Percentiles rank a stretch among this genome's conserved stretches.
Evolutionary conservation across 2,888 invertebrate species (phyloP).

Genomic region (Scaptomyza flava): DNA sequence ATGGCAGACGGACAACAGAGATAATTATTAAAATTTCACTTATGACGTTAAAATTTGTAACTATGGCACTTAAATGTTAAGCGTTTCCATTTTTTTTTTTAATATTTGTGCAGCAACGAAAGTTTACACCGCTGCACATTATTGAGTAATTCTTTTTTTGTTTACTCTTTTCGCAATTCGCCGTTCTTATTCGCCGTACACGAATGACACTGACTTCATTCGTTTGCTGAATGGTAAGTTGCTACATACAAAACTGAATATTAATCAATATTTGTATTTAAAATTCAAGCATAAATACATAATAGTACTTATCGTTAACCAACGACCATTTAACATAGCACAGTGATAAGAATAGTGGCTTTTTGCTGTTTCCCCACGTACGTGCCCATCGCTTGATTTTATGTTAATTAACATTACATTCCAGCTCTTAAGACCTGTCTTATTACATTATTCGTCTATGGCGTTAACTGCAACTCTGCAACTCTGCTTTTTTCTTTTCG

Average conservation of each 20-base stretch:
- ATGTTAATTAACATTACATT: no score
- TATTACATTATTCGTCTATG: no score
- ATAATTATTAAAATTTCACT: conserved; percentile 34
- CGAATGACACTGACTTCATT: not conserved
- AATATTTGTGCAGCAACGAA: not conserved
- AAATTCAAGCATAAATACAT: no score
- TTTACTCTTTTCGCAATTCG: not conserved
- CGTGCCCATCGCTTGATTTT: no score
- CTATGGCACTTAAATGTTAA: conserved; percentile 9
- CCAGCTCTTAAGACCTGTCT: no score
- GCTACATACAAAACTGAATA: no score
- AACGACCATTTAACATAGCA: no score
- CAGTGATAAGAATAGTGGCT: no score
- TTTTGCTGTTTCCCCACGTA: no score
- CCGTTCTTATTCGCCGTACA: not conserved
- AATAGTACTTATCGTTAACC: no score
- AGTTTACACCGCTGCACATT: not conserved
- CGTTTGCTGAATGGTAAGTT: not conserved
- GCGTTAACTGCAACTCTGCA: not conserved
- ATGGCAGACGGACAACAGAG: conserved; percentile 7
- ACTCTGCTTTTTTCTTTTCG: not conserved
- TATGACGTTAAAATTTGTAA: conserved; percentile 30
- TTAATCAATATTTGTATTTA: no score
- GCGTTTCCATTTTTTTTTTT: conserved; percentile 8
- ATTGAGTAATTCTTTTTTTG: not conserved